Percentiles rank a stretch among this genome's conserved stretches.
These are phyloP conservation scores for Armadillidium nasatum DNA, from an alignment of 1,140 invertebrate genomes.

Conservation along the genomic window DNA sequence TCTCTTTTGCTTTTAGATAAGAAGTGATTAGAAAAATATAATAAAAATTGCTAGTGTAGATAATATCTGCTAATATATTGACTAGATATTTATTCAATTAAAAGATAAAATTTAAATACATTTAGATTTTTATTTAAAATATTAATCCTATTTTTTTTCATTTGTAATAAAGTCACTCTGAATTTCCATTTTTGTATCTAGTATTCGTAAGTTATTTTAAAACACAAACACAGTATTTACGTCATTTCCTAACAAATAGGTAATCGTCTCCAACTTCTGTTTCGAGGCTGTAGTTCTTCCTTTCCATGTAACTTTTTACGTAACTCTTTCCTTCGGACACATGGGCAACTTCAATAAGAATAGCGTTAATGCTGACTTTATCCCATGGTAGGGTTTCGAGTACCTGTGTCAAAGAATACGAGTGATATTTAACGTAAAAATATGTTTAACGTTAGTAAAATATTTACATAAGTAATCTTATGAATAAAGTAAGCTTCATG, in stretches of 20 bases:
- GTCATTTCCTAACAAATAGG: slow-evolving; percentile 32
- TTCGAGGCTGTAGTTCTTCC: slow-evolving; percentile 26
- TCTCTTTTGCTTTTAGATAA: too few species aligned
- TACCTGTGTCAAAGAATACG: slow-evolving; percentile 35
- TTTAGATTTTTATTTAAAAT: background rate
- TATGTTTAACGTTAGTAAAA: too few species aligned
- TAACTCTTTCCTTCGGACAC: slow-evolving; percentile 29
- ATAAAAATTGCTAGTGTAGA: too few species aligned
- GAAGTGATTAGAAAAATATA: too few species aligned
- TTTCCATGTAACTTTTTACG: slow-evolving; percentile 29
- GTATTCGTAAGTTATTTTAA: too few species aligned
- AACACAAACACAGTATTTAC: background rate
- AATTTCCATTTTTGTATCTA: too few species aligned
- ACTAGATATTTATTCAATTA: background rate
- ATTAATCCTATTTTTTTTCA: too few species aligned
- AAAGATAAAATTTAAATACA: background rate
- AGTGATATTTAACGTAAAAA: too few species aligned
- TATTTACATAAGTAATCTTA: too few species aligned
- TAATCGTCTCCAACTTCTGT: slow-evolving; percentile 36
- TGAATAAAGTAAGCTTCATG: too few species aligned
- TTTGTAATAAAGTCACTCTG: too few species aligned
- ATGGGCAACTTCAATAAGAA: slow-evolving; percentile 40
- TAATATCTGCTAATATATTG: too few species aligned
- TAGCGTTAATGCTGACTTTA: slow-evolving; percentile 37
- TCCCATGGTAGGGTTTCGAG: slow-evolving; percentile 44